Conservation (phyloP, 2,797 vertebrate species). For the Pelochelys cantorii region DNA sequence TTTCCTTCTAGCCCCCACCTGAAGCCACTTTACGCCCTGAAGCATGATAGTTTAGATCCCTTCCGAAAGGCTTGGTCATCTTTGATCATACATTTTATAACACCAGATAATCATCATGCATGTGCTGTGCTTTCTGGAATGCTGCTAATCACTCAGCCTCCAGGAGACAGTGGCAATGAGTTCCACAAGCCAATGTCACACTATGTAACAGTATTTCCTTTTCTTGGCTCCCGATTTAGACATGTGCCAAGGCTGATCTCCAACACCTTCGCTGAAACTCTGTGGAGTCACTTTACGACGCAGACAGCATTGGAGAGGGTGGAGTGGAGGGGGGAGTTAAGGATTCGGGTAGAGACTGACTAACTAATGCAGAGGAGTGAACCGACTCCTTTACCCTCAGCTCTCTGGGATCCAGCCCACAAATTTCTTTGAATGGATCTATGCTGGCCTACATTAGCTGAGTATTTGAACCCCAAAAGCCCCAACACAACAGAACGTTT, state of each 20-base stretch:
- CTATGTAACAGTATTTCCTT: background rate
- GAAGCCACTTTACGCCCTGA: background rate
- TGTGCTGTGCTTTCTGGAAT: background rate
- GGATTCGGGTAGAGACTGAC: slow-evolving; percentile 25
- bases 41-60: background rate
- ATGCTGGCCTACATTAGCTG: background rate
- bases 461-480: background rate
- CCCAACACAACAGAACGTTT: background rate
- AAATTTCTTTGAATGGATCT: background rate
- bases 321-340: slow-evolving; percentile 58
- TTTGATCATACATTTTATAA: background rate
- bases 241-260: background rate
- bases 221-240: background rate
- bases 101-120: background rate
- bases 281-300: background rate
- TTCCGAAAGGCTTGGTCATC: background rate
- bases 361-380: slow-evolving; percentile 31
- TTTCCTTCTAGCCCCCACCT: background rate
- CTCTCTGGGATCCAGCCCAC: background rate
- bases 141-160: background rate
- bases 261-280: background rate
- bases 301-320: background rate
- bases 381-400: slow-evolving; percentile 14
- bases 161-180: background rate
- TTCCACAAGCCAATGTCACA: background rate